Base-by-base conservation (phyloP, 2,888 invertebrate species). In the Eristalinus aeneus region DNA sequence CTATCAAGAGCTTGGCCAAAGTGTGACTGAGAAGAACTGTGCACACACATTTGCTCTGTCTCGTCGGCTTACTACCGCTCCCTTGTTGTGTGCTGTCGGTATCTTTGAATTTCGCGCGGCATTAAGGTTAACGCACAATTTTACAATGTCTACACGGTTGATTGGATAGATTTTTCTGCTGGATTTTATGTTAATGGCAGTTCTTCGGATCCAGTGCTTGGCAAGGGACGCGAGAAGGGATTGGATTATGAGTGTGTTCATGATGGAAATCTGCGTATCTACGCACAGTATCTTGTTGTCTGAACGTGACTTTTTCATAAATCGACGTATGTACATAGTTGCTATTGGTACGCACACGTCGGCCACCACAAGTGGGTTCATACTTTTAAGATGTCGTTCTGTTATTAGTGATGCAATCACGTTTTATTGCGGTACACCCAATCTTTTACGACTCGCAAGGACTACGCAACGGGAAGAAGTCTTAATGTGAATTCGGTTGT, bases 81-180 rank as follows among this genome's bases (percentile, higher is more conserved):
- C 2, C 16, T 60, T 64, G 11, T 2, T 32, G 68, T 36, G 20
- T 39, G 36, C 39, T 12, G 34, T 22, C 39, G 36, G 34, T 61
- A 22, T 22, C 16, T 36, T 32, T 56, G 31, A 64, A 73, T 32
- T 68, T 64, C 61, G 46, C 56, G 58, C 46, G 68, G 36, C 77
- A 73, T 69, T 74, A 80, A 68, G 61, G 36, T 72, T 75, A 56
- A 72, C 80, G 72, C 72, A 58, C 75, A 68, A 80, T 85, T 85
- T 80, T 85, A 80, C 85, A 80, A 85, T 85, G 58, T 76, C 72
- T 76, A 53, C 71, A 72, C 72, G 85, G 58, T 60, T 80, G 58
- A 76, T 80, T 85, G 72, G 63, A 12, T 76, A 60, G n/a, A 53
- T 69, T 73, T 67, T 60, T 16, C 22, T 54, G 27, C 27, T 31